Percentiles rank a stretch among this genome's conserved stretches.
Conservation (phyloP, 2,113 vertebrate genomes). For the Burhinus oedicnemus region DNA sequence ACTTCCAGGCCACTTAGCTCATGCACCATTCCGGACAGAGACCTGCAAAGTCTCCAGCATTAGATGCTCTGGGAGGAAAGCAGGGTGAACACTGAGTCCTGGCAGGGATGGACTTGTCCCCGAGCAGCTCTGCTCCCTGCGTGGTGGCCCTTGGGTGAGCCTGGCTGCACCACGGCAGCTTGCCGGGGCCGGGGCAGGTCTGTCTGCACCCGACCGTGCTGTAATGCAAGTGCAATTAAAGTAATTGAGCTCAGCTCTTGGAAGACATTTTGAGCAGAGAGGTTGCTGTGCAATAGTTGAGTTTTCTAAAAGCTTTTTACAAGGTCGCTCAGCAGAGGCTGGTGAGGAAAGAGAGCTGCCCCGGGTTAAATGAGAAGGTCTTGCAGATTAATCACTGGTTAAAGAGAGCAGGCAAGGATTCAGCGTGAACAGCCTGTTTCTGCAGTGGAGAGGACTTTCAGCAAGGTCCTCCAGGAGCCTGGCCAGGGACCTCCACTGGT, state of each 20-base stretch:
- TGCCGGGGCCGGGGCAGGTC: fast-evolving
- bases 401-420: background rate
- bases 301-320: background rate
- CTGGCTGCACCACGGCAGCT: background rate
- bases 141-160: background rate
- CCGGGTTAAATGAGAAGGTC: background rate
- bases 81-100: fast-evolving
- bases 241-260: background rate
- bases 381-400: background rate
- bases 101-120: background rate
- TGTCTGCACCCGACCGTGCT: fast-evolving
- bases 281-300: background rate
- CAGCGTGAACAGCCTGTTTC: background rate
- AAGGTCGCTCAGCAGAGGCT: background rate
- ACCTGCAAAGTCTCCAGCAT: background rate
- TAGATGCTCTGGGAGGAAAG: background rate
- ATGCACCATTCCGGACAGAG: fast-evolving
- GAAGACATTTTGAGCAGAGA: background rate
- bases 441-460: background rate
- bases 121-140: background rate
- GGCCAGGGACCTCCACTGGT: background rate
- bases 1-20: background rate
- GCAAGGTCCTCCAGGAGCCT: background rate
- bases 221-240: background rate
- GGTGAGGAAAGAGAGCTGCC: background rate